Base-by-base conservation (phyloP, 2,888 invertebrate genomes). In the Lottia scabra region DNA sequence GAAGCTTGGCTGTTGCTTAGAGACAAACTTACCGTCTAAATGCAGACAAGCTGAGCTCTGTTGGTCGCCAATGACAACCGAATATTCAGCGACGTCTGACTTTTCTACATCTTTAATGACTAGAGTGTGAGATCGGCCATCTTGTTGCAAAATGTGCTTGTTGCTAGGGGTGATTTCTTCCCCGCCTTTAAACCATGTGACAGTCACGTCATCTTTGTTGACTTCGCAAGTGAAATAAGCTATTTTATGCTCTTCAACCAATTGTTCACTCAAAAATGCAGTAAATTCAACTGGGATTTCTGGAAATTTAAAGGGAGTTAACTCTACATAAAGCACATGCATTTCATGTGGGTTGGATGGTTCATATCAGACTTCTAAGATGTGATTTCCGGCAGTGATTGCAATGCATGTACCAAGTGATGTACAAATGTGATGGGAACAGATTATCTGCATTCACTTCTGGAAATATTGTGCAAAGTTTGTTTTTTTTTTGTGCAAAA, bases 31-130 rank as follows among this genome's bases (percentile, higher is more conserved):
- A 91, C 91, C 91, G 90, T 95, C 94, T 0, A 98, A 96, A 0
- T 91, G 93, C 63, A 98, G 91, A 81, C 91, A 93, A 0, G 96
- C 97, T 65, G 92, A 92, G 27, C 96, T 96, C 75, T 92, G 93
- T 87, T 95, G 94, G 73, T 89, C 88, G 43, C 90, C 90, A 48
- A 91, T 88, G 89, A 94, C 92, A 84, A 97, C 96, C 0, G 95
- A 93, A 87, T 97, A 98, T 82, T 93, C 93, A 16, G 95, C 97
- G 44, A 92, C 93, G 89, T 98, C 98, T 70, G 93, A 92, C 2
- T 92, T 87, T 78, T 93, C 93, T 48, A 95, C 93, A 80, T 96
- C 94, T 85, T 95, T 94, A 82, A 98, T 95, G 88, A 96, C 95
- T 45, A 98, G 91, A 82, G 94, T 95, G 88, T 98, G 98, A 74